A percentile compares a stretch with the other conserved stretches of the same genome.
Evolutionary conservation across 2,113 vertebrate genomes (phyloP).

Genomic region (Protomyctophum bolini): DNA sequence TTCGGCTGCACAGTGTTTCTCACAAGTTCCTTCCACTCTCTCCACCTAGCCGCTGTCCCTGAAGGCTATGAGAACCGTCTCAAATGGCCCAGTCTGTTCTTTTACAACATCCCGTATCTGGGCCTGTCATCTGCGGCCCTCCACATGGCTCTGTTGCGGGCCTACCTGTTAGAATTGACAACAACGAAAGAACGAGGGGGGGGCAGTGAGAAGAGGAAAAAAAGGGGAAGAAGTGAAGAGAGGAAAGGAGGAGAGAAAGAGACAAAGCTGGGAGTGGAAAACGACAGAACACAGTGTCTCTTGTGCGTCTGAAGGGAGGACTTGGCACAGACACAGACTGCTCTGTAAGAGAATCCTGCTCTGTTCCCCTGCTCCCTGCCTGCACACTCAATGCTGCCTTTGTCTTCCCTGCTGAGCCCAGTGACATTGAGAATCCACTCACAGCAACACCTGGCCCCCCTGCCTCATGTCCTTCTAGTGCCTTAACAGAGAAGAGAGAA

Average conservation of each 20-base stretch:
- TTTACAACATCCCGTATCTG: conserved; percentile 64
- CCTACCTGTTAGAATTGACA: conserved; percentile 70
- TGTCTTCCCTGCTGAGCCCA: conserved; percentile 76
- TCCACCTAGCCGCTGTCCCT: conserved; percentile 52
- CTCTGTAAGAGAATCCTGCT: conserved; percentile 84
- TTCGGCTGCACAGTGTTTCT: conserved; percentile 47
- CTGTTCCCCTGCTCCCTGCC: conserved; percentile 74
- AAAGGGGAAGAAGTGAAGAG: conserved; percentile 42
- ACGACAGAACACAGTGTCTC: conserved; percentile 81
- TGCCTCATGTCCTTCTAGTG: conserved; percentile 27
- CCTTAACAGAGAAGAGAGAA: conserved; percentile 38
- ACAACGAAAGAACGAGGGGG: conserved; percentile 23
- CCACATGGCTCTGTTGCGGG: conserved; percentile 58
- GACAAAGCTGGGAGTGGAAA: conserved; percentile 77
- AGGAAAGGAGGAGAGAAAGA: conserved; percentile 51
- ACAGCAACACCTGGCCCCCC: conserved; percentile 78
- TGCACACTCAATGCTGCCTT: conserved; percentile 79
- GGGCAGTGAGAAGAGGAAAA: conserved; percentile 32
- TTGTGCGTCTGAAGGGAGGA: conserved; percentile 77
- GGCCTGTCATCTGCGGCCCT: conserved; percentile 67
- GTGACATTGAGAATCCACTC: conserved; percentile 80
- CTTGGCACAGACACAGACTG: conserved; percentile 78
- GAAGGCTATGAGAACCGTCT: conserved; percentile 53
- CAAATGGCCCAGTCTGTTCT: conserved; percentile 60
- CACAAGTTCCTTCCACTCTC: conserved; percentile 39